Evolutionary conservation across 2,888 invertebrate species (phyloP).

Genomic region (Tachina lurida): DNA sequence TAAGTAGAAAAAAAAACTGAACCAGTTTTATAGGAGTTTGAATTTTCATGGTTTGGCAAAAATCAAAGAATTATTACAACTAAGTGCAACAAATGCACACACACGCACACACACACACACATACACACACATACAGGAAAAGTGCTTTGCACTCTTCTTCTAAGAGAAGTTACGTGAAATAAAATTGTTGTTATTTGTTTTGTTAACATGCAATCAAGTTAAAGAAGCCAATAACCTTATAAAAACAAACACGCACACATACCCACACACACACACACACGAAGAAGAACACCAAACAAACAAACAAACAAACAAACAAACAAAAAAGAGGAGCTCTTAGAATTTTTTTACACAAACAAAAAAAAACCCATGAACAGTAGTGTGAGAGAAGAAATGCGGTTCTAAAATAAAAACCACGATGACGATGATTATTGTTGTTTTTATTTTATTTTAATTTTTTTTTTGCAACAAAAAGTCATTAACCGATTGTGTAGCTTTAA

Average conservation of each 20-base stretch:
- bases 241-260: conserved; percentile 60
- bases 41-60: neutral
- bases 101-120: neutral
- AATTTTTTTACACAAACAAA: conserved; percentile 43
- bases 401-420: conserved; percentile 20
- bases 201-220: conserved; percentile 65
- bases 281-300: neutral
- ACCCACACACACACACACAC: conserved; percentile 14
- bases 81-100: neutral
- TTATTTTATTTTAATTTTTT: conserved; percentile 17
- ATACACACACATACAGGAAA: conserved; percentile 31
- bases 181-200: conserved; percentile 28
- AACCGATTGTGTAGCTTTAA: conserved; percentile 56
- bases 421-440: conserved; percentile 27
- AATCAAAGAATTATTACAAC: conserved; percentile 19
- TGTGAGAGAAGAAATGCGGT: conserved; percentile 51
- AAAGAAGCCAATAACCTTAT: conserved; percentile 71
- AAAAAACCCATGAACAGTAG: conserved; percentile 1
- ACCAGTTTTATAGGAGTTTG: conserved; percentile 49
- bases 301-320: conserved; percentile 27
- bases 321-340: conserved; percentile 61
- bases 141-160: conserved; percentile 60
- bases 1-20: conserved; percentile 8
- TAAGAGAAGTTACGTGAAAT: conserved; percentile 51
- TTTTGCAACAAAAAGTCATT: conserved; percentile 63